Evolutionary conservation across 2,888 invertebrate genomes (phyloP), one percentile per base, ranked within the genome.

Genomic region (Crematogaster levior): DNA sequence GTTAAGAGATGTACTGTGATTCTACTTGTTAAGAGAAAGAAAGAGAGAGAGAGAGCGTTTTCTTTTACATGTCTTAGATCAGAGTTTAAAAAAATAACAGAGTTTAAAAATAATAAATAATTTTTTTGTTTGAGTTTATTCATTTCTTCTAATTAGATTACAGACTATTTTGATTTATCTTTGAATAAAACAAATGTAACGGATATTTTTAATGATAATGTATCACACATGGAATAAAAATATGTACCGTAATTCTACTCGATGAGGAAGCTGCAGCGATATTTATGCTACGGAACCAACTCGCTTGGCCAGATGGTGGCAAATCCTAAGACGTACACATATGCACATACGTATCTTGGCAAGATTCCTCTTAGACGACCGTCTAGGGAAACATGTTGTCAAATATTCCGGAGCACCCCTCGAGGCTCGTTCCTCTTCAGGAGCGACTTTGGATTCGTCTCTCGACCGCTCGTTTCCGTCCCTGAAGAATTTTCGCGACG

Each of bases 311-410:
- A 77, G 77, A 27, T 48, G 46, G 51, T 60, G 46, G 60, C 63
- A 56, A 87, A 84, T 85, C 82, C 60, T 51, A 30, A 24, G 48
- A 53, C 46, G 60, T 51, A 43, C 43, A 51, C 74, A n/a, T 30
- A 82, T 74, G 58, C 53, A 80, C 34, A 53, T 58, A 65, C 66
- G 21, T 72, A 83, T 81, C 77, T 70, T 51, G 73, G 77, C 77
- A 70, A 63, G 85, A 84, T 83, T 89, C 84, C 82, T 60, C 34
- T 37, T 77, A 58, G 85, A 90, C 86, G 87, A 86, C 74, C 83
- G 87, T 87, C 90, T 81, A 43, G 91, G 91, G 88, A 90, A 80
- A 85, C 88, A 86, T 87, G 90, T 91, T 90, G 89, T 91, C 91
- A 89, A 91, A 91, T 91, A 91, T 91, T 90, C 88, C 34, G 56